Evolutionary conservation across 2,113 vertebrate species (phyloP).

Genomic region (Ariopsis seemanni): DNA sequence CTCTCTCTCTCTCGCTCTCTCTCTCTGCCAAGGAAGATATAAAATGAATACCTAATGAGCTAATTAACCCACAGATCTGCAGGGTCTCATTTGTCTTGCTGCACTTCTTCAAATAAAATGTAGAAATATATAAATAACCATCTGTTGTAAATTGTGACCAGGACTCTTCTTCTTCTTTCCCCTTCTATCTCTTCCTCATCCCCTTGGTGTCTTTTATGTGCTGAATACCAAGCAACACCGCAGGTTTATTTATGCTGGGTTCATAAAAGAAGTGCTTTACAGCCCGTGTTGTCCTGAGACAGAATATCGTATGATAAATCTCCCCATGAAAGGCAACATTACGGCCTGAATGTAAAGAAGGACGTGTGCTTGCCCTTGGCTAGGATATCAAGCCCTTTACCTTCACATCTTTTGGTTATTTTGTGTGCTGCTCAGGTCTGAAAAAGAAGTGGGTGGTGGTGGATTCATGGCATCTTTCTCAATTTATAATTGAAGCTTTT

Average conservation of each 20-base stretch:
- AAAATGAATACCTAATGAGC: slow-evolving; percentile 59
- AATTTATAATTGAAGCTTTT: too few relatives aligned
- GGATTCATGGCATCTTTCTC: too few relatives aligned
- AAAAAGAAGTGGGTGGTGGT: slow-evolving; percentile 2
- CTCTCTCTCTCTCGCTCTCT: slow-evolving; percentile 29
- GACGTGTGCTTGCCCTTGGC: slow-evolving; percentile 14
- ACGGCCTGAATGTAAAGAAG: slow-evolving; percentile 31
- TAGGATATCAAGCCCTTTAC: not conserved
- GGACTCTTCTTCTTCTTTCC: slow-evolving; percentile 43
- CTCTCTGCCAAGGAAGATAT: slow-evolving; percentile 52
- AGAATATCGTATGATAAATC: slow-evolving; percentile 57
- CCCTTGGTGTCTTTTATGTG: slow-evolving; percentile 24
- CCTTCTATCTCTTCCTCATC: not conserved
- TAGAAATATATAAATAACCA: slow-evolving; percentile 59
- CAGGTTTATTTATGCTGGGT: slow-evolving; percentile 63
- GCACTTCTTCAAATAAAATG: slow-evolving; percentile 54
- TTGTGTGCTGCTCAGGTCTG: not conserved
- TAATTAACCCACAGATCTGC: slow-evolving; percentile 61
- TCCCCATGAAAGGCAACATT: slow-evolving; percentile 45
- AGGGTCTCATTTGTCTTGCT: slow-evolving; percentile 63
- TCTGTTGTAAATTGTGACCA: slow-evolving; percentile 61
- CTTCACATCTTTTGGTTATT: not conserved
- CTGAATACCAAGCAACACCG: slow-evolving; percentile 46
- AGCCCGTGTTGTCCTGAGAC: slow-evolving; percentile 51
- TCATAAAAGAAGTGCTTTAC: slow-evolving; percentile 56